Percentiles rank a stretch among this genome's conserved stretches.
phyloP scores from a whole-genome alignment of 2,113 vertebrate genomes.

The Calidris pugnax region DNA sequence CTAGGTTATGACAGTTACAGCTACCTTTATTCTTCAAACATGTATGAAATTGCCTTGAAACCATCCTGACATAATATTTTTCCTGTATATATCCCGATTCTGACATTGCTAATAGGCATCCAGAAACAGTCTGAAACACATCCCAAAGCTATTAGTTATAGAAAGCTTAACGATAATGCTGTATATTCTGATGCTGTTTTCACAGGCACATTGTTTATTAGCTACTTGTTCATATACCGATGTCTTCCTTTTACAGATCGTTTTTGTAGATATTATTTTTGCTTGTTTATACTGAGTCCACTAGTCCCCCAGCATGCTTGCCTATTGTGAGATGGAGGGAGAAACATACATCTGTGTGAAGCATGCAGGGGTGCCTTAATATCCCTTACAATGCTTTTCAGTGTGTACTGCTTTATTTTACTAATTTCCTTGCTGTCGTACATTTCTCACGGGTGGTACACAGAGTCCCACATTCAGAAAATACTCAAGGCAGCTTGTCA shows the following conservation, averaged over 20 bases:
- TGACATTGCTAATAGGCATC: not conserved
- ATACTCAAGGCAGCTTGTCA: not conserved
- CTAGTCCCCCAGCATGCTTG: not conserved
- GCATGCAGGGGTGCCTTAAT: not conserved
- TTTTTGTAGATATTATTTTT: not conserved
- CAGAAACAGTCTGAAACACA: not conserved
- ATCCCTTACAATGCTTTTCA: not conserved
- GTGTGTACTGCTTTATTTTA: not conserved
- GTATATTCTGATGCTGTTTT: not conserved
- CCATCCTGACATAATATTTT: rapidly evolving
- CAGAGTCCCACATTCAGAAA: not conserved
- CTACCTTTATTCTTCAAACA: not conserved
- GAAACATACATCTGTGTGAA: not conserved
- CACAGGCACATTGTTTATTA: not conserved
- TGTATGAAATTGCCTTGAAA: not conserved
- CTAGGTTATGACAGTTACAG: not conserved
- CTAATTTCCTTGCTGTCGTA: not conserved
- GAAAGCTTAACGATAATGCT: not conserved
- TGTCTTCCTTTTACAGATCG: not conserved
- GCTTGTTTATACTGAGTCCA: not conserved
- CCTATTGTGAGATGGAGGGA: not conserved
- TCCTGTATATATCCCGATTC: not conserved
- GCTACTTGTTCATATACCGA: not conserved
- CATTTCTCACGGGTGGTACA: not conserved
- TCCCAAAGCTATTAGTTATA: not conserved